Evolutionary conservation across 2,113 vertebrate genomes (phyloP), one percentile per base, ranked within the genome.

Genomic region (Coryphaenoides rupestris): DNA sequence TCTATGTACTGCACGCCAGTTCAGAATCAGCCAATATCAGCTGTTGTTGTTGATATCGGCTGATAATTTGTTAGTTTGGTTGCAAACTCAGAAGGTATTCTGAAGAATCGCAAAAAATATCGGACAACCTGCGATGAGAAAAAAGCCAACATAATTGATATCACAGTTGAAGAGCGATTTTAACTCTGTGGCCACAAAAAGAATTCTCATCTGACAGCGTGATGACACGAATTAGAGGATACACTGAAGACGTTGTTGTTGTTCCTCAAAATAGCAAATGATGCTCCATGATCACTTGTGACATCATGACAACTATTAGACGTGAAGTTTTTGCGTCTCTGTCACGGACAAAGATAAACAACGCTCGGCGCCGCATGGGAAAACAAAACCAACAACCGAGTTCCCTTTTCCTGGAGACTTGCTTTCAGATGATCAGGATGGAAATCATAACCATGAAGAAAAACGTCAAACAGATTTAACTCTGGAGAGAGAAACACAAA

Each of bases 61-160:
- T 40, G 33, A 7, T 40, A 10, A 12, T 40, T 40, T 40, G 33
- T n/a, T n/a, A n/a, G n/a, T 12, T 40, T 40, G 9, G 33, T 12
- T 40, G 6, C 33, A 40, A 40, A 40, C 33, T 40, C 33, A 40
- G 28, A 33, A 33, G 28, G 28, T 33, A 33, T 33, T n/a, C 28
- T 33, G 28, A 33, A n/a, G n/a, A n/a, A n/a, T n/a, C 10, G 5
- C 28, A 3, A 12, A 40, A 40, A 40, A 10, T 40, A 40, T 12
- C 13, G 2, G 33, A 40, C 13, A n/a, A 12, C 33, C 86, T 87
- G 75, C 79, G 74, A 82, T 47, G 53, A 66, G 21, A 79, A 33
- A 84, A 87, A 79, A 75, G 9, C 33, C 79, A 79, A 86, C 69
- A 77, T 82, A 83, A 89, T 87, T 88, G 85, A 82, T 80, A 85